Base-by-base conservation (phyloP, 1,140 invertebrate species). In the Meloidogyne exigua region DNA sequence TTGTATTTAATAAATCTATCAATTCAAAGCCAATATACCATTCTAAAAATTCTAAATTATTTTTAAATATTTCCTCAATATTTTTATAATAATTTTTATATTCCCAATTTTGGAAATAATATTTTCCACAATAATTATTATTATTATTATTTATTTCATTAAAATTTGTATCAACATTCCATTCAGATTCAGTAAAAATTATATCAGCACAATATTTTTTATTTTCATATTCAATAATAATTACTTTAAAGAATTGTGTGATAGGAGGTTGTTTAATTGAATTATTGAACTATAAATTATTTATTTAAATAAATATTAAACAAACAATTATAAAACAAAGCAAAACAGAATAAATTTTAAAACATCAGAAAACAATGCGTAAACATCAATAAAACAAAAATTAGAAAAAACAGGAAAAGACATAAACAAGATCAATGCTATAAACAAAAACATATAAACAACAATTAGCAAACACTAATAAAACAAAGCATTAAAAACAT, bases 1-100 rank as follows among this genome's bases (percentile, higher is more conserved):
- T n/a, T 7, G 3, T n/a, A n/a, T 57, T 57, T n/a, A 57, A n/a
- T 57, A 57, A 57, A 57, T 57, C 18, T 15, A 57, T 0, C 5
- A 57, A 57, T 57, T 57, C 49, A 57, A n/a, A n/a, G 7, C 49
- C 49, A n/a, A 57, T n/a, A 57, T 57, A 57, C 49, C 49, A 57
- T 57, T 57, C 49, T n/a, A 57, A 57, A 57, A 57, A 57, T 57
- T 57, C 49, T 57, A 57, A 57, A n/a, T 57, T 57, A 57, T 57
- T 57, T 57, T 57, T n/a, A 57, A 57, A 57, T n/a, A n/a, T 9
- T n/a, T 57, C 49, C 21, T 57, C 21, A 5, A 57, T n/a, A 57
- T 57, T 57, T 57, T n/a, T 21, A 57, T n/a, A n/a, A 57, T 57
- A 57, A 57, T 57, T 57, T 57, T 57, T 57, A 21, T n/a, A 57